Base-by-base conservation (phyloP, 2,113 vertebrate species). In the Dicentrarchus labrax region DNA sequence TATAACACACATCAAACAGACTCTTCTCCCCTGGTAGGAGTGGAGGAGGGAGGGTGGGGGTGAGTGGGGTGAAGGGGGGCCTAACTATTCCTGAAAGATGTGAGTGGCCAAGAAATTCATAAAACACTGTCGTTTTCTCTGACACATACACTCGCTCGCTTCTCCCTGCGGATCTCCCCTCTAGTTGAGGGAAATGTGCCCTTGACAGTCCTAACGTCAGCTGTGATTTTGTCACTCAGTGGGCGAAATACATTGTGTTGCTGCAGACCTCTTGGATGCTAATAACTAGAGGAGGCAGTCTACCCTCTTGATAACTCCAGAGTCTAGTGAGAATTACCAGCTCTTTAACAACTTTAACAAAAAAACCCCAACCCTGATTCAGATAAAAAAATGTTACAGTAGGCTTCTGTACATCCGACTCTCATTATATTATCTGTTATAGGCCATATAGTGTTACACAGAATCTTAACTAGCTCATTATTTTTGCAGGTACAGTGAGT, bases 211-310 rank as follows among this genome's bases (percentile, higher is more conserved):
- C 76, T 30, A 74, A 86, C 83, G 90, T 93, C 92, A 94, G 90
- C 87, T 92, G 86, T 89, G 86, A 94, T 95, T 95, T 94, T 93
- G 92, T 94, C 93, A 94, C 88, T 90, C 88, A 88, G 82, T 84
- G 75, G 92, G 86, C 61, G 21, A 86, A 91, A 90, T 87, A 84
- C 70, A 78, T 77, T 70, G 73, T 75, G 78, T 72, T 62, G 75
- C 80, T 24, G 64, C 61, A 79, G 70, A 83, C 87, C 72, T 86
- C 82, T 78, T 83, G 83, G 77, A 83, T 87, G 66, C 85, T 86
- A 88, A 91, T 86, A 86, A 88, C 87, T 80, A 72, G 57, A 78
- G 71, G 78, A 77, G 79, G 66, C 22, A 83, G 67, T 76, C 72
- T 78, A 71, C 56, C 56, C 68, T 84, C 74, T 61, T 78, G 82